Percentiles rank a stretch among this genome's conserved stretches.
Conservation (phyloP, 23 tunicate species). For the Botrylloides violaceus region DNA sequence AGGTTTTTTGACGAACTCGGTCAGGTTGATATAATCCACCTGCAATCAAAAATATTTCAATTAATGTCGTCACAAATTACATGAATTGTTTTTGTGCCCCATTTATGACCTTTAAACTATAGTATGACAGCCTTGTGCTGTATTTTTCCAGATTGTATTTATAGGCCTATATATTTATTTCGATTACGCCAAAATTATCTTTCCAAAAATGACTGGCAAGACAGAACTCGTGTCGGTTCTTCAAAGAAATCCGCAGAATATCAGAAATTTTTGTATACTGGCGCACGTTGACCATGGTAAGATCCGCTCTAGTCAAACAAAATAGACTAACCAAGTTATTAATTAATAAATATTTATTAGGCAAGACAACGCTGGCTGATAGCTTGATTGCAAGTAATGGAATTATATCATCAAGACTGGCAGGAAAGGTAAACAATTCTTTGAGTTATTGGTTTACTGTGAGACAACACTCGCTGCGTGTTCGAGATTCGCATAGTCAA, state of each 20-base stretch:
- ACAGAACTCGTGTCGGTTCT: background rate
- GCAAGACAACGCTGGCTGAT: constrained; percentile 99
- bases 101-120: background rate
- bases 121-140: background rate
- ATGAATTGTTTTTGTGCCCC: background rate
- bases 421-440: constrained; percentile 61
- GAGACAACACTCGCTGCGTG: too few relatives aligned
- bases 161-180: too few relatives aligned
- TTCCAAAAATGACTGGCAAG: background rate
- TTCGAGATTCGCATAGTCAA: too few relatives aligned
- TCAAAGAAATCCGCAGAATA: constrained; percentile 44
- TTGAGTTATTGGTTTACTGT: background rate
- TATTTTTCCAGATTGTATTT: background rate
- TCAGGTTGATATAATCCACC: background rate
- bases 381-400: constrained; percentile 88
- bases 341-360: constrained; percentile 9
- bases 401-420: constrained; percentile 72
- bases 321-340: background rate
- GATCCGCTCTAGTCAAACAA: background rate
- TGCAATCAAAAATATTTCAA: background rate
- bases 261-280: constrained; percentile 91
- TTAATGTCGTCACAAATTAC: background rate
- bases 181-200: background rate
- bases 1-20: background rate
- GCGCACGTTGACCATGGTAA: constrained; percentile 99